These are phyloP conservation scores for Gymnobelideus leadbeateri DNA, from an alignment of 2,113 vertebrate genomes.

Conservation along the genomic window DNA sequence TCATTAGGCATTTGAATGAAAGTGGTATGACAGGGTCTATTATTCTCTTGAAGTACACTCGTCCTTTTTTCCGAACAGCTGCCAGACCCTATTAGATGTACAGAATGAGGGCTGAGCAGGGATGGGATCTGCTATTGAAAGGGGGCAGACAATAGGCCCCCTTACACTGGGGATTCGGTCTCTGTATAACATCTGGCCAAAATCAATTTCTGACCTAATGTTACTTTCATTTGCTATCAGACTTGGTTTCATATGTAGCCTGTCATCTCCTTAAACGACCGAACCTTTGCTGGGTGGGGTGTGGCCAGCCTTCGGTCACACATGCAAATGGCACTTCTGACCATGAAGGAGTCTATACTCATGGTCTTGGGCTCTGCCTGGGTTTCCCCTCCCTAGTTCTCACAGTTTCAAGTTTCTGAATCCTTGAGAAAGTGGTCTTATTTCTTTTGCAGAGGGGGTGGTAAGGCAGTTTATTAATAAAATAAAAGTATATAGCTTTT, in stretches of 20 bases:
- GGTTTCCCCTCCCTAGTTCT: background rate
- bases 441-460: background rate
- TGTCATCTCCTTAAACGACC: constrained; percentile 70
- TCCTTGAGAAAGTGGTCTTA: background rate
- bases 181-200: constrained; percentile 83
- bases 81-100: constrained; percentile 81
- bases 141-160: constrained; percentile 78
- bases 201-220: constrained; percentile 81
- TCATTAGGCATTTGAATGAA: constrained; percentile 81
- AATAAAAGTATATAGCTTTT: constrained; percentile 13
- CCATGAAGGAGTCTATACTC: background rate
- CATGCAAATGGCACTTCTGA: background rate
- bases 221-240: constrained; percentile 77
- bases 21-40: constrained; percentile 77
- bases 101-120: constrained; percentile 72
- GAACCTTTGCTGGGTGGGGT: constrained; percentile 10
- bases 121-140: constrained; percentile 79
- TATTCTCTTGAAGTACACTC: constrained; percentile 77
- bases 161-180: constrained; percentile 76
- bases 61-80: constrained; percentile 83
- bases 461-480: background rate
- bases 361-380: background rate
- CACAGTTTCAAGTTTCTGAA: background rate
- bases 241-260: constrained; percentile 74
- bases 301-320: background rate